phyloP scores from a whole-genome alignment of 1,140 invertebrate genomes.

The Lordiphosa clarofinis region DNA sequence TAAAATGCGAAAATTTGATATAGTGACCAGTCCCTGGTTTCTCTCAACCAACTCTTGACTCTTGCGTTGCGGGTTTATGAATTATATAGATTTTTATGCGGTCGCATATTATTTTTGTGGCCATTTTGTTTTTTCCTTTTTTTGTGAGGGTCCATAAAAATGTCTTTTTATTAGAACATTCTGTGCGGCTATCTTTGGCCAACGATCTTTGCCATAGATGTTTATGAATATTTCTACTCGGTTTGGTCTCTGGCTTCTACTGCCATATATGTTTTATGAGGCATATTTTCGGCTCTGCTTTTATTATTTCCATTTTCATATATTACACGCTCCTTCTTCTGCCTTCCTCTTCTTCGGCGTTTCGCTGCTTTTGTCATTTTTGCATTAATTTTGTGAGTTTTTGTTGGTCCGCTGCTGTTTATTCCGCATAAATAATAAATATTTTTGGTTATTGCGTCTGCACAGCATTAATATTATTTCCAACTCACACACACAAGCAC shows the following conservation, averaged over 20 bases:
- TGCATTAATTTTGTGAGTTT: conserved; percentile 69
- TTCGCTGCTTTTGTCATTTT: conserved; percentile 70
- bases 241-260: conserved; percentile 6
- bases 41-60: conserved; percentile 6
- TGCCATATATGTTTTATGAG: conserved; percentile 37
- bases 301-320: conserved; percentile 47
- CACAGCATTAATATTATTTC: conserved; percentile 74
- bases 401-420: conserved; percentile 63
- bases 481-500: conserved; percentile 22
- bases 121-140: conserved; percentile 45
- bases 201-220: conserved; percentile 43
- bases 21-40: conserved; percentile 14
- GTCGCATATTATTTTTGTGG: conserved; percentile 74
- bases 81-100: conserved; percentile 77
- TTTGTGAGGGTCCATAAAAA: conserved; percentile 55
- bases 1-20: too few species aligned
- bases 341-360: conserved; percentile 13
- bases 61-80: conserved; percentile 55
- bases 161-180: conserved; percentile 64
- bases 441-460: conserved; percentile 77
- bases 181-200: conserved; percentile 39
- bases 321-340: conserved; percentile 40
- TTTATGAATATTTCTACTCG: conserved; percentile 40
- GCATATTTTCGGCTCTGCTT: conserved; percentile 29
- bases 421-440: conserved; percentile 77